phyloP scores from a whole-genome alignment of 2,888 invertebrate species.

The Lasioglossum pauxillum region DNA sequence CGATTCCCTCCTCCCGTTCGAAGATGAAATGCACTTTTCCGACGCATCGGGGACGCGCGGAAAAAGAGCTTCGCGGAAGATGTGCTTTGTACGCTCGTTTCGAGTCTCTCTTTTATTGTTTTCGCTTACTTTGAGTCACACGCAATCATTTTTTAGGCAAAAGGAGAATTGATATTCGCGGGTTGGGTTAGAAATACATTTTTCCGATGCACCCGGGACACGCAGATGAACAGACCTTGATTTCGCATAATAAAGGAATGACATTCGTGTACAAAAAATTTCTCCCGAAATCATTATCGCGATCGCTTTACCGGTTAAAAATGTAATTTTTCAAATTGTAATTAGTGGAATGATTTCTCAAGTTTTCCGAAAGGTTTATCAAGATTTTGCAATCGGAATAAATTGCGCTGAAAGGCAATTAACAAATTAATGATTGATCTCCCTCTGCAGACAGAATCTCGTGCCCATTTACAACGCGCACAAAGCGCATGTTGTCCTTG shows the following conservation, averaged over 20 bases:
- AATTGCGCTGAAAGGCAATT: background rate
- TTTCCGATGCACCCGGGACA: background rate
- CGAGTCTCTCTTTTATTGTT: background rate
- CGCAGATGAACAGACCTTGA: background rate
- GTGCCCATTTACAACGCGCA: conserved; percentile 14
- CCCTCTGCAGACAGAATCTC: background rate
- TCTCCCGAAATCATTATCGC: too few species aligned
- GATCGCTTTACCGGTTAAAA: background rate
- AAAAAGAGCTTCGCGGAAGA: background rate
- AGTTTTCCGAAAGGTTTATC: background rate
- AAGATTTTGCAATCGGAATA: background rate
- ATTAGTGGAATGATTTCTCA: background rate
- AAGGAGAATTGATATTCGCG: background rate
- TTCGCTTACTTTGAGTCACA: background rate
- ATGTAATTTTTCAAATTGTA: background rate
- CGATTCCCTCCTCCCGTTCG: background rate
- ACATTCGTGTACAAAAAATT: too few species aligned
- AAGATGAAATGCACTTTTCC: background rate
- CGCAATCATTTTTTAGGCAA: background rate
- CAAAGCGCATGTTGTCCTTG: conserved; percentile 11
- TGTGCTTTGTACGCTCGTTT: background rate
- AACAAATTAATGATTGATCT: conserved; percentile 26
- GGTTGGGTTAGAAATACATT: background rate
- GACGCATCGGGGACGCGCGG: background rate
- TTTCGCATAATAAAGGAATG: too few species aligned